These are phyloP conservation scores for Corythornis vintsioides DNA, from an alignment of 2,113 vertebrate species.

Conservation along the genomic window DNA sequence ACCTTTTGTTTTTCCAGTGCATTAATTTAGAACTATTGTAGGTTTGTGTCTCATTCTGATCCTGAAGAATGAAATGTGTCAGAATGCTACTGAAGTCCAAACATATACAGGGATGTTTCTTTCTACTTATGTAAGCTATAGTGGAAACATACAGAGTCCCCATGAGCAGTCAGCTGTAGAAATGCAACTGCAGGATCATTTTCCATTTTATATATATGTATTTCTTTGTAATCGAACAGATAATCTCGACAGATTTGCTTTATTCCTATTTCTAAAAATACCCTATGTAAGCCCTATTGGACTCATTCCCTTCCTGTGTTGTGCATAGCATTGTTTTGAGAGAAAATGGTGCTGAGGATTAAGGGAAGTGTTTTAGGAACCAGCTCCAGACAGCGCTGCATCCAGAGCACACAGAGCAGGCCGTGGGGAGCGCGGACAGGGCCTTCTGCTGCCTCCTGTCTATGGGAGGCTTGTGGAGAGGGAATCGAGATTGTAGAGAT, in stretches of 20 bases:
- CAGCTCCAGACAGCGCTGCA: background rate
- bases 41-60: background rate
- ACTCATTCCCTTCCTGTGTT: background rate
- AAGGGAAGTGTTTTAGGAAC: background rate
- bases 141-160: background rate
- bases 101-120: background rate
- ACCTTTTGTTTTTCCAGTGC: background rate
- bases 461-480: background rate
- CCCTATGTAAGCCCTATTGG: background rate
- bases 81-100: background rate
- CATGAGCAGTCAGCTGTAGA: background rate
- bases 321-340: background rate
- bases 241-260: background rate
- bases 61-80: background rate
- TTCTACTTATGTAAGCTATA: background rate
- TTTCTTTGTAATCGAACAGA: background rate
- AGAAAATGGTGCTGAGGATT: background rate
- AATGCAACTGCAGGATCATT: background rate
- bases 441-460: background rate
- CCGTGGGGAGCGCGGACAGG: fast-evolving
- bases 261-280: conserved; percentile 20
- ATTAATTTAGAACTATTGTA: background rate
- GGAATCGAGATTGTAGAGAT: fast-evolving
- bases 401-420: background rate
- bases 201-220: background rate